Base-by-base conservation (phyloP, 2,797 vertebrate species). In the Podargus strigoides region DNA sequence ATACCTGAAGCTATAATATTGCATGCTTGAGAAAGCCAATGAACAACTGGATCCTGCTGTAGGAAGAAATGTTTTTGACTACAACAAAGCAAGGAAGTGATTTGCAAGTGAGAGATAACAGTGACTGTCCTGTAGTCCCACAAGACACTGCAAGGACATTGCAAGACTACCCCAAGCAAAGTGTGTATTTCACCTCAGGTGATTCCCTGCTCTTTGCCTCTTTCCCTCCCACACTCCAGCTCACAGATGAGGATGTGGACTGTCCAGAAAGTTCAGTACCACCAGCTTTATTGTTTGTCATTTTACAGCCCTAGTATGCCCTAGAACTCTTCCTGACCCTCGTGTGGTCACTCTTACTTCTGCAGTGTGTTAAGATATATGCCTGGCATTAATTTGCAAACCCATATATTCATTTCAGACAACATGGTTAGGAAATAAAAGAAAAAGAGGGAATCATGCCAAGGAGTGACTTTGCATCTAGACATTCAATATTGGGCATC, bases 321-420 rank as follows among this genome's bases (percentile, higher is more conserved):
- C 66, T n/a, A 24, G 36, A 90, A 74, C 39, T 36, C 23, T 27
- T 49, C 17, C 1, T 0, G 4, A 58, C 26, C 17, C 63, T 62
- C 1, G 0, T 6, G 32, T 37, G 73, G 44, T 23, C 42, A 73
- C 15, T 6, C 0, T 2, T 58, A 55, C 7, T 50, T 79, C 17
- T 19, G 26, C 14, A 32, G 12, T 4, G 14, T 30, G 44, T 14
- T 66, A 44, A 52, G 36, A 39, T 18, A 55, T 3, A 37, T 26
- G 22, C 13, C 30, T 52, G 34, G n/a, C 37, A 27, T 73, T 56
- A 56, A 63, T 69, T 59, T 78, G 70, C 6, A 52, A 81, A 78
- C 8, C 3, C 19, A 19, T 47, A 20, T 5, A 64, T 26, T 50
- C 2, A 89, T 73, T 76, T 73, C 42, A 66, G 14, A 22, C 14